These are phyloP conservation scores for Acanthoscelides obtectus DNA, from an alignment of 2,888 invertebrate genomes.

Conservation along the genomic window DNA sequence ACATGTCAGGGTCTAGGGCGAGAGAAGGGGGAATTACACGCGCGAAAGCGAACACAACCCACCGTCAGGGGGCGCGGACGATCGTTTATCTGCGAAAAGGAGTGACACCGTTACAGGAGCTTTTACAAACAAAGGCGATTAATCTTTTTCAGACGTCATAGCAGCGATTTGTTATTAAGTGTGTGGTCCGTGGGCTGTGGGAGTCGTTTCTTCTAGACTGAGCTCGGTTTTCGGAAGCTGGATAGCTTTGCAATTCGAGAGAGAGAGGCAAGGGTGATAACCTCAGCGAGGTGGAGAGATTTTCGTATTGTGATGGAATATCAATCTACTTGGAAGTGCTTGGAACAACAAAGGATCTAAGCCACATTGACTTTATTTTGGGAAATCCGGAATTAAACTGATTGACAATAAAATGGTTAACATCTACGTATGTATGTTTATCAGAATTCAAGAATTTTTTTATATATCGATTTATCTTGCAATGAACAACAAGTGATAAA, in stretches of 20 bases:
- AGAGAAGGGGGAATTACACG: not conserved
- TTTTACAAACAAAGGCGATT: not conserved
- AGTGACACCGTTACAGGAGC: not conserved
- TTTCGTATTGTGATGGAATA: no score
- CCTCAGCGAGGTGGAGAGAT: no score
- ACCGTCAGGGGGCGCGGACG: not conserved
- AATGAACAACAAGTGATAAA: no score
- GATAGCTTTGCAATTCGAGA: not conserved
- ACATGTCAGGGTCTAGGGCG: not conserved
- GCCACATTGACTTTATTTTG: no score
- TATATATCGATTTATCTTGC: no score
- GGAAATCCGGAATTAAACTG: no score
- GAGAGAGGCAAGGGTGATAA: not conserved
- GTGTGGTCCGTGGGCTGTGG: not conserved
- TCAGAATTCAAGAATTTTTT: no score
- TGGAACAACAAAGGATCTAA: no score
- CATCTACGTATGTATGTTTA: no score
- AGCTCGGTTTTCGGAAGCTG: not conserved
- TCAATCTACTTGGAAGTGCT: no score
- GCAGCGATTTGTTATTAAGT: not conserved
- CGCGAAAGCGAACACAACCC: not conserved
- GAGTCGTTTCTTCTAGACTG: not conserved
- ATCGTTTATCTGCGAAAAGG: not conserved
- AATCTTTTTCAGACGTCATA: not conserved
- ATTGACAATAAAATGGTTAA: no score